These are phyloP conservation scores for Orchesella flavescens DNA, from an alignment of 2,888 invertebrate species.

Conservation along the genomic window DNA sequence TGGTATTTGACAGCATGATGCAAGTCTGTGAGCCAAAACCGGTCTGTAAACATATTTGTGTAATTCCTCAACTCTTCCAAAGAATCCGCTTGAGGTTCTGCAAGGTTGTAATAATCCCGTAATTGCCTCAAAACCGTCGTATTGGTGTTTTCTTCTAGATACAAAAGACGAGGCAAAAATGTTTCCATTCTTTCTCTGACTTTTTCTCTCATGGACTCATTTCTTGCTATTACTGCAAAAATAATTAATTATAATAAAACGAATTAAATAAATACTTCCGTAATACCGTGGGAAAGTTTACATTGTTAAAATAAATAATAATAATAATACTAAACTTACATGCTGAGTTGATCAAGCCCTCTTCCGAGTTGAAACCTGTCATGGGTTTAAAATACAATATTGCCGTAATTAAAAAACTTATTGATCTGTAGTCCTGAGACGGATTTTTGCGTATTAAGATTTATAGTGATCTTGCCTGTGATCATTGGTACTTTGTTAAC, in stretches of 20 bases:
- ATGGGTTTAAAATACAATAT: too few relatives aligned
- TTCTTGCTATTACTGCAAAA: slow-evolving; percentile 47
- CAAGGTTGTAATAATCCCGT: slow-evolving; percentile 43
- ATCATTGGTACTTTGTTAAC: slow-evolving; percentile 41
- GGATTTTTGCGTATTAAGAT: too few relatives aligned
- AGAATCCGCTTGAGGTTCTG: slow-evolving; percentile 27
- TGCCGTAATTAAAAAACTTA: too few relatives aligned
- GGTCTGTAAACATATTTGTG: slow-evolving; percentile 58
- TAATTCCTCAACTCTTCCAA: slow-evolving; percentile 39
- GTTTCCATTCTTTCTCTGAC: slow-evolving; percentile 28
- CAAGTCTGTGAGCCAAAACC: slow-evolving; percentile 52
- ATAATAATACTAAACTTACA: slow-evolving; percentile 9
- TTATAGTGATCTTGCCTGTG: too few relatives aligned
- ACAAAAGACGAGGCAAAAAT: slow-evolving; percentile 48
- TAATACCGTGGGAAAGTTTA: too few relatives aligned
- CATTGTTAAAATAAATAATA: not conserved
- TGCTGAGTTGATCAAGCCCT: slow-evolving; percentile 54
- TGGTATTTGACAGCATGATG: slow-evolving; percentile 55
- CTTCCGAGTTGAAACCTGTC: slow-evolving; percentile 56
- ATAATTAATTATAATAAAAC: not conserved
- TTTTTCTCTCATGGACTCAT: slow-evolving; percentile 34
- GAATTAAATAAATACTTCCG: too few relatives aligned
- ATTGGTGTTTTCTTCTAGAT: slow-evolving; percentile 51
- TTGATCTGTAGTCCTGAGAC: too few relatives aligned
- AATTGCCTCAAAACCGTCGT: slow-evolving; percentile 35